These are phyloP conservation scores for Ramazzottius varieornatus DNA, from an alignment of 2,888 invertebrate genomes.

Conservation along the genomic window DNA sequence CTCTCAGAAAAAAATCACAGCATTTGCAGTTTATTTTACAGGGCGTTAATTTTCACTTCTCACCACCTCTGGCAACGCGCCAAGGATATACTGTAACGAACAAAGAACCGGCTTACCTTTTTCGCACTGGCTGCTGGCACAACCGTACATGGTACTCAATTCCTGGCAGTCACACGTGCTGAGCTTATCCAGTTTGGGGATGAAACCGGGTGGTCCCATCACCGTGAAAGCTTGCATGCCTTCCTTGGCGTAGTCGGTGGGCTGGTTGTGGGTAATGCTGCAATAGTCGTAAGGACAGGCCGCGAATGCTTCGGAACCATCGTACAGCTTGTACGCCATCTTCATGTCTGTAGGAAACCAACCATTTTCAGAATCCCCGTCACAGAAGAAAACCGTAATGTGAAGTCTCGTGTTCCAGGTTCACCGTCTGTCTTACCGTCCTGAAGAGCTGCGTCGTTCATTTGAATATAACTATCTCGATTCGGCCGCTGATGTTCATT, in stretches of 20 bases:
- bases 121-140: background rate
- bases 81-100: too few species aligned
- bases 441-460: background rate
- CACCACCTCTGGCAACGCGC: too few species aligned
- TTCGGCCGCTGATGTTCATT: slow-evolving; percentile 1
- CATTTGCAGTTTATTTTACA: too few species aligned
- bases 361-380: too few species aligned
- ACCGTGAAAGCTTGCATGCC: background rate
- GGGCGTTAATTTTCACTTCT: too few species aligned
- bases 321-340: background rate
- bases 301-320: background rate
- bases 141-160: background rate
- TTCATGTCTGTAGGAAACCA: background rate
- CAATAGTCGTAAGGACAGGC: background rate
- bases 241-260: background rate
- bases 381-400: too few species aligned
- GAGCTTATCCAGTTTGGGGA: background rate
- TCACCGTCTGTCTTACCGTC: too few species aligned
- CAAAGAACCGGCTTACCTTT: background rate
- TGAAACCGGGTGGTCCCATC: background rate
- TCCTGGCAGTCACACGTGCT: background rate
- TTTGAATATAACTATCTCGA: background rate
- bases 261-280: background rate
- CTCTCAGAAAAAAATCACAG: too few species aligned
- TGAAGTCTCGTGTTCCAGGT: too few species aligned